phyloP scores from a whole-genome alignment of 2,888 invertebrate species.

The Hypselothyrea guttata region DNA sequence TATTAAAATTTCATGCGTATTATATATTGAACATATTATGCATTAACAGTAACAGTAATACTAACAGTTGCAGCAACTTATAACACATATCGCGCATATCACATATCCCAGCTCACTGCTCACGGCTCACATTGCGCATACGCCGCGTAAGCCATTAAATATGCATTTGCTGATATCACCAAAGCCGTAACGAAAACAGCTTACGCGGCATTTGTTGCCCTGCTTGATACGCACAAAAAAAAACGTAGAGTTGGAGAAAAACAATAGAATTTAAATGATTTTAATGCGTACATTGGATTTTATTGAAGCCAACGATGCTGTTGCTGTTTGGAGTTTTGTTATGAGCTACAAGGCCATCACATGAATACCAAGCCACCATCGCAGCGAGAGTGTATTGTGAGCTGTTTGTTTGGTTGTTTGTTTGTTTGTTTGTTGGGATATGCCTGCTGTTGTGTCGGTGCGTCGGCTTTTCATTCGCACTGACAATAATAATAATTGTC shows the following conservation, averaged over 20 bases:
- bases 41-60: conserved; percentile 37
- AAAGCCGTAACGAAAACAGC: conserved; percentile 72
- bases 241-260: conserved; percentile 43
- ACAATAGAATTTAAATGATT: conserved; percentile 80
- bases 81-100: too few relatives aligned
- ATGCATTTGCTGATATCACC: conserved; percentile 75
- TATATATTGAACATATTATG: conserved; percentile 1
- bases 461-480: conserved; percentile 57
- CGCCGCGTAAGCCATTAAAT: conserved; percentile 70
- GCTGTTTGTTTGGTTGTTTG: conserved; percentile 8
- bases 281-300: conserved; percentile 78
- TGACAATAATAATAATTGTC: conserved; percentile 77
- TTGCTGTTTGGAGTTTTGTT: conserved; percentile 52
- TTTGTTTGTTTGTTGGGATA: neutral
- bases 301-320: conserved; percentile 59
- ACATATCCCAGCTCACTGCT: conserved; percentile 12
- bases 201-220: conserved; percentile 58
- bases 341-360: conserved; percentile 57
- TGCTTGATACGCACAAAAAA: conserved; percentile 35
- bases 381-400: too few relatives aligned
- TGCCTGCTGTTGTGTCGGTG: conserved; percentile 13
- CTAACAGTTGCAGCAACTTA: conserved; percentile 29
- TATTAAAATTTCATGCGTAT: too few relatives aligned
- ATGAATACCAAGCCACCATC: conserved; percentile 58
- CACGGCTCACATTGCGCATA: conserved; percentile 56